A percentile compares a stretch with the other conserved stretches of the same genome.
Conservation (phyloP, 2,797 vertebrate species). For the Synanceia verrucosa region DNA sequence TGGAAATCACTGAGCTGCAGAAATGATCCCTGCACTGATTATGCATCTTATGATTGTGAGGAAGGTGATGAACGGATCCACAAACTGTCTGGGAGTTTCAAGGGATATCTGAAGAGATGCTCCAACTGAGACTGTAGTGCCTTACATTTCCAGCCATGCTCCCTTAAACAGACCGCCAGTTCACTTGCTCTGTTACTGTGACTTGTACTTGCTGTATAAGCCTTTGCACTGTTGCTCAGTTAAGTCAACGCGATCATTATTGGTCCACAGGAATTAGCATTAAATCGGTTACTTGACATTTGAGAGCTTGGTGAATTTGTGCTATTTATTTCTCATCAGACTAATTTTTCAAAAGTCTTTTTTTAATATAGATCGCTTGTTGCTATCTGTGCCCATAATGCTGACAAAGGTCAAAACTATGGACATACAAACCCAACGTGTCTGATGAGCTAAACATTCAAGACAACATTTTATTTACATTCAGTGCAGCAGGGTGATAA, state of each 20-base stretch:
- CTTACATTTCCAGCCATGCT: conserved; percentile 80
- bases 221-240: conserved; percentile 56
- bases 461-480: conserved; percentile 1
- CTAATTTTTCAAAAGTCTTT: background rate
- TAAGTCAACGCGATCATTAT: conserved; percentile 10
- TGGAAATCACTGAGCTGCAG: conserved; percentile 9
- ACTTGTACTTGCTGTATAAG: conserved; percentile 47
- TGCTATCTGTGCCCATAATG: background rate
- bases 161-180: conserved; percentile 67
- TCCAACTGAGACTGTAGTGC: conserved; percentile 79
- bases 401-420: background rate
- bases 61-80: conserved; percentile 1
- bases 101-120: conserved; percentile 45
- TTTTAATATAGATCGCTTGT: background rate
- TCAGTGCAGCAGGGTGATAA: conserved; percentile 9
- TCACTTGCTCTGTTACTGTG: conserved; percentile 50
- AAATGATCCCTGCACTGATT: conserved; percentile 17
- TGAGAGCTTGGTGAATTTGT: background rate
- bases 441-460: conserved; percentile 22
- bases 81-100: conserved; percentile 16
- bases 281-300: conserved; percentile 6
- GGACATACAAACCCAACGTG: background rate
- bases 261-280: conserved; percentile 18
- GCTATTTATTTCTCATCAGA: conserved; percentile 18
- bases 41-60: conserved; percentile 30